These are phyloP conservation scores for Pteropus alecto DNA, from an alignment of 2,113 vertebrate genomes.

Conservation along the genomic window DNA sequence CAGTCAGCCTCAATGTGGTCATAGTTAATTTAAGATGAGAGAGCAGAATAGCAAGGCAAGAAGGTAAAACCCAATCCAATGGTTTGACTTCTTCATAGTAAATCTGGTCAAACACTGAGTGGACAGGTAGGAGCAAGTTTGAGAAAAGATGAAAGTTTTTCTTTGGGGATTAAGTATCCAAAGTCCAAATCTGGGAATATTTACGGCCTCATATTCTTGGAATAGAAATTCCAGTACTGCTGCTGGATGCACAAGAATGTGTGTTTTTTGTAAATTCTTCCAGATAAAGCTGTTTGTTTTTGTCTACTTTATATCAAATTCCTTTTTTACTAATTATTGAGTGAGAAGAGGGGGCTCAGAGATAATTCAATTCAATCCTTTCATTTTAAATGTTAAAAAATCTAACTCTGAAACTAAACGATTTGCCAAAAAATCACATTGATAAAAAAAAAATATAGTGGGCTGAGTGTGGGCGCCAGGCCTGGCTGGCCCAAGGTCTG, in stretches of 20 bases:
- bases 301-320: not conserved
- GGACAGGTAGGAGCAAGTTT: not conserved
- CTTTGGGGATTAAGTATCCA: not conserved
- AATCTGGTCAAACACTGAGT: not conserved
- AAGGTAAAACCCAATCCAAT: not conserved
- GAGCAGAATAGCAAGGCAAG: not conserved
- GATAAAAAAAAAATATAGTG: not conserved
- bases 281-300: constrained; percentile 18
- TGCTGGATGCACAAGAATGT: not conserved
- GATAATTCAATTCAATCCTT: not conserved
- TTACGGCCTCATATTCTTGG: not conserved
- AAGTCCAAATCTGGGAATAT: not conserved
- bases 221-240: not conserved
- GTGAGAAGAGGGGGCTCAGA: not conserved
- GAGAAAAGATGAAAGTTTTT: not conserved
- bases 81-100: not conserved
- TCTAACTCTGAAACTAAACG: not conserved
- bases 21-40: not conserved
- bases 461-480: not conserved
- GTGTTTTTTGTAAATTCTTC: not conserved
- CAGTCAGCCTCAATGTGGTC: not conserved
- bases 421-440: not conserved
- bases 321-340: not conserved
- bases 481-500: too few species aligned
- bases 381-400: not conserved